Evolutionary conservation across 2,888 invertebrate species (phyloP).

Genomic region (Platycnemis pennipes): DNA sequence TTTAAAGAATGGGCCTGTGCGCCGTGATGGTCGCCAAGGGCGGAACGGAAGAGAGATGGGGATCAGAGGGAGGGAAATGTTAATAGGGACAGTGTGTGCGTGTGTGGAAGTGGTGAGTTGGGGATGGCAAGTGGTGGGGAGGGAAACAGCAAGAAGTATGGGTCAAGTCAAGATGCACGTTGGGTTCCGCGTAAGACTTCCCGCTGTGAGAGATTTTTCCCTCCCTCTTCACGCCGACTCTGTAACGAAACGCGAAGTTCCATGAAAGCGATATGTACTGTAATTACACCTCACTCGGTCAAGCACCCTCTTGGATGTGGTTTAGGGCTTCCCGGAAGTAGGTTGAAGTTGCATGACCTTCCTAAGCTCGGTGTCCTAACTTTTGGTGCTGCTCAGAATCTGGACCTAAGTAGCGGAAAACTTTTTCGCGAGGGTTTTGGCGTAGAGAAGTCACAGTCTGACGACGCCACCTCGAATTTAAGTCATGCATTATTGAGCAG

Average conservation of each 20-base stretch:
- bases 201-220: neutral
- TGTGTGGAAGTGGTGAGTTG: neutral
- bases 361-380: neutral
- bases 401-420: neutral
- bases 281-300: neutral
- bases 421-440: neutral
- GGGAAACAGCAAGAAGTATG: neutral
- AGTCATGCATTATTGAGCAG: neutral
- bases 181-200: neutral
- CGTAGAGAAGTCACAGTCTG: neutral
- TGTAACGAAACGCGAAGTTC: neutral
- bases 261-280: neutral
- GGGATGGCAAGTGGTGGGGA: neutral
- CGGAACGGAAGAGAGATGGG: neutral
- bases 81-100: neutral
- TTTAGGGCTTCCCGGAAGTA: neutral
- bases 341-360: conserved; percentile 32
- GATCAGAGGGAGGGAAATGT: neutral
- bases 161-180: neutral
- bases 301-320: neutral
- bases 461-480: neutral
- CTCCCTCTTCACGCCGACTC: neutral
- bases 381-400: neutral
- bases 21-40: neutral
- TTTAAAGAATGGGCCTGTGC: neutral